A percentile compares a stretch with the other conserved stretches of the same genome.
phyloP scores from a whole-genome alignment of 2,113 vertebrate genomes.

The Geothlypis trichas region DNA sequence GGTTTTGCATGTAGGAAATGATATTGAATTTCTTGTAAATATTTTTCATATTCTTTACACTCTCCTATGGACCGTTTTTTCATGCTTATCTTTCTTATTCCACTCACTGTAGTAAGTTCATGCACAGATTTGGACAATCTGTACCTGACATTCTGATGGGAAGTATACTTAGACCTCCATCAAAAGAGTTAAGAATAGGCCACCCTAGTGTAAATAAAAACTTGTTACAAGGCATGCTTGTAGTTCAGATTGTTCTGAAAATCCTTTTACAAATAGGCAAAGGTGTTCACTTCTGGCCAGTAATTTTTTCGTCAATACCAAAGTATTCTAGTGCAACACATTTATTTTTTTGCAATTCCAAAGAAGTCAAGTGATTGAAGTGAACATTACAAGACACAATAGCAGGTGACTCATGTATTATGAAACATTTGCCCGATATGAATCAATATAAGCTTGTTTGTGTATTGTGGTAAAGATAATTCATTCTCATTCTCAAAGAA shows the following conservation, averaged over 20 bases:
- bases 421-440: background rate
- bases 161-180: background rate
- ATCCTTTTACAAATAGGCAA: background rate
- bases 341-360: background rate
- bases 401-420: background rate
- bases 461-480: background rate
- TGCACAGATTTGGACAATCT: background rate
- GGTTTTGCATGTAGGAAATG: background rate
- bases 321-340: background rate
- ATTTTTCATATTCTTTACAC: background rate
- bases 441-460: background rate
- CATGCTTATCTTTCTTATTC: background rate
- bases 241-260: background rate
- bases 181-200: background rate
- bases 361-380: background rate
- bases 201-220: background rate
- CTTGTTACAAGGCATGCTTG: background rate
- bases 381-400: background rate
- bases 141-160: background rate
- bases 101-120: background rate
- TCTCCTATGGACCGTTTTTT: background rate
- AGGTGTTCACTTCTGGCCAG: background rate
- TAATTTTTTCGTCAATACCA: background rate
- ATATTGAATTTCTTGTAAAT: background rate
- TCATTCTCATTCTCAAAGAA: background rate